phyloP scores from a whole-genome alignment of 2,113 vertebrate genomes.

The Engystomops pustulosus region DNA sequence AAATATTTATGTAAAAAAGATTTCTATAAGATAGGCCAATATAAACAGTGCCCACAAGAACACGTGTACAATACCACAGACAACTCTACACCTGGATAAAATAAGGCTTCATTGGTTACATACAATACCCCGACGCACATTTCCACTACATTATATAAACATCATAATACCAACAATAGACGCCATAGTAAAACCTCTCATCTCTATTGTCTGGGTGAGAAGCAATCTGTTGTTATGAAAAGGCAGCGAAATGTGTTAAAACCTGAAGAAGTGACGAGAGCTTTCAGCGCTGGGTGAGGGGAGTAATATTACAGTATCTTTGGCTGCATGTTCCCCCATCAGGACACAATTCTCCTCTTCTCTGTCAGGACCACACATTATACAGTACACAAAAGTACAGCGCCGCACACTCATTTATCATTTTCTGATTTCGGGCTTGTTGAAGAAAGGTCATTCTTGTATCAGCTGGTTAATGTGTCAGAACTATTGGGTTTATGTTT shows the following conservation, averaged over 20 bases:
- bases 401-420: constrained; percentile 15
- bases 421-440: constrained; percentile 36
- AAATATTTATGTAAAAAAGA: constrained; percentile 19
- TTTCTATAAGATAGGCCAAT: not conserved
- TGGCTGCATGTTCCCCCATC: not conserved
- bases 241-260: constrained; percentile 32
- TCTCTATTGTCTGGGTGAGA: not conserved
- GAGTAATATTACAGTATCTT: constrained; percentile 25
- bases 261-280: constrained; percentile 12
- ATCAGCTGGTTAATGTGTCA: constrained; percentile 40
- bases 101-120: constrained; percentile 25
- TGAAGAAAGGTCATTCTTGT: constrained; percentile 32
- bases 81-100: not conserved
- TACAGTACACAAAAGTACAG: constrained; percentile 25
- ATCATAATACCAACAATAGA: not conserved
- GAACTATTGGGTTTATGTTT: constrained; percentile 30
- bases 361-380: constrained; percentile 43
- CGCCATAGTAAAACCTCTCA: not conserved
- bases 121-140: constrained; percentile 13
- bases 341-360: constrained; percentile 11
- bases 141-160: not conserved
- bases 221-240: not conserved
- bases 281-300: constrained; percentile 11
- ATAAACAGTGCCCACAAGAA: not conserved
- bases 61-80: not conserved